Conservation (phyloP, 2,888 invertebrate species). For the Torymus texanus region DNA sequence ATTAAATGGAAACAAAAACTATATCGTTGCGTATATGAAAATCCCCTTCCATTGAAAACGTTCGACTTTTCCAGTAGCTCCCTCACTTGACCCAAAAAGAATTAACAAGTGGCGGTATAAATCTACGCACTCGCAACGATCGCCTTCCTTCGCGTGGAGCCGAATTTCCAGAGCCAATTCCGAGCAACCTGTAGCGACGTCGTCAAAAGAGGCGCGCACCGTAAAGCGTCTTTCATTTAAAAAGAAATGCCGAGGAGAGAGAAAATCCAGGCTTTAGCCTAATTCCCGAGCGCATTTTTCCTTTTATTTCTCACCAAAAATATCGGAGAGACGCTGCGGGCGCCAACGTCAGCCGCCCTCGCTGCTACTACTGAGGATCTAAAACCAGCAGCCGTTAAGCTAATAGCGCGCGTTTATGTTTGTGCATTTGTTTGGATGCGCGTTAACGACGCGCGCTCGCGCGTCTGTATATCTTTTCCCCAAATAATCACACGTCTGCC, state of each 20-base stretch:
- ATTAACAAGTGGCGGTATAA: neutral
- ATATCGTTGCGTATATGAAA: too few species aligned
- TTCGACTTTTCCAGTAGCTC: neutral
- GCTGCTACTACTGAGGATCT: too few species aligned
- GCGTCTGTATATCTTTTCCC: too few species aligned
- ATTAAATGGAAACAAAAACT: neutral
- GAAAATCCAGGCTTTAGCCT: neutral
- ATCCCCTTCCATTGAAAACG: too few species aligned
- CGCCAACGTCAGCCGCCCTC: too few species aligned
- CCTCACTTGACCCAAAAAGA: constrained; percentile 1
- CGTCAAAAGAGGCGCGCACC: neutral
- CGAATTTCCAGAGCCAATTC: too few species aligned
- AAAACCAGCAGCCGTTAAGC: too few species aligned
- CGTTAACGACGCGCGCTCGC: too few species aligned
- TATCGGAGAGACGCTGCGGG: neutral
- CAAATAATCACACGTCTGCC: neutral
- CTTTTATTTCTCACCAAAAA: constrained; percentile 5
- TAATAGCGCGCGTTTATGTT: too few species aligned
- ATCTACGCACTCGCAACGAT: neutral
- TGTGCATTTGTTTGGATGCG: too few species aligned
- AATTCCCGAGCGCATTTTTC: neutral
- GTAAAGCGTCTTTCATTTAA: constrained; percentile 12
- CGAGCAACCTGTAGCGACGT: too few species aligned
- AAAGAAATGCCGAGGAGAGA: constrained; percentile 1
- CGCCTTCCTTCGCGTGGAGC: too few species aligned